A percentile compares a stretch with the other conserved stretches of the same genome.
Evolutionary conservation across 1,140 invertebrate genomes (phyloP).

Genomic region (Cotesia glomerata): DNA sequence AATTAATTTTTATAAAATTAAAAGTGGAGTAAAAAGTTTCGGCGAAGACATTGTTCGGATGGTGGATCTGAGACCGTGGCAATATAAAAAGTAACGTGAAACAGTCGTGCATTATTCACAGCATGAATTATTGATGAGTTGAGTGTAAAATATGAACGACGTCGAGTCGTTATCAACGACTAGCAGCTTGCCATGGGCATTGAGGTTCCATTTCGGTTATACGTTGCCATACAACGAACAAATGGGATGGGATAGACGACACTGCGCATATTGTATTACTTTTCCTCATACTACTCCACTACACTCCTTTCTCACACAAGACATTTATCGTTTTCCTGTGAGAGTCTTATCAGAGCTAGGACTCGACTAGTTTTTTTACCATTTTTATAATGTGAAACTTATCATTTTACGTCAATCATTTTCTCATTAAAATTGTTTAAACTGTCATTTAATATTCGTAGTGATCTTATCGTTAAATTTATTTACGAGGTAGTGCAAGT

Average conservation of each 20-base stretch:
- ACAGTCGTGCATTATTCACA: constrained; percentile 60
- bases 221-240: constrained; percentile 36
- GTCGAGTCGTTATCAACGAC: constrained; percentile 60
- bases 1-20: neutral
- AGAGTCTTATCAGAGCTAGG: neutral
- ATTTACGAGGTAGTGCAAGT: too few relatives aligned
- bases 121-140: constrained; percentile 62
- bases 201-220: constrained; percentile 14
- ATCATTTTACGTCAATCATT: neutral
- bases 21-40: neutral
- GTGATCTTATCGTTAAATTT: too few relatives aligned
- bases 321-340: neutral
- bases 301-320: constrained; percentile 4
- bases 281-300: constrained; percentile 30
- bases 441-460: too few relatives aligned
- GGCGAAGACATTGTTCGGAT: constrained; percentile 5
- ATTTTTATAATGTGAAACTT: neutral
- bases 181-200: constrained; percentile 33
- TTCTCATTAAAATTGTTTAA: too few relatives aligned
- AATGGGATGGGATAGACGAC: constrained; percentile 49
- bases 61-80: constrained; percentile 4
- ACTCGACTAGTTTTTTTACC: neutral
- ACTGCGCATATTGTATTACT: constrained; percentile 49
- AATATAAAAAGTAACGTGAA: constrained; percentile 56
- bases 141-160: constrained; percentile 59